Conservation (phyloP, 1,140 invertebrate species). For the Apis dorsata region DNA sequence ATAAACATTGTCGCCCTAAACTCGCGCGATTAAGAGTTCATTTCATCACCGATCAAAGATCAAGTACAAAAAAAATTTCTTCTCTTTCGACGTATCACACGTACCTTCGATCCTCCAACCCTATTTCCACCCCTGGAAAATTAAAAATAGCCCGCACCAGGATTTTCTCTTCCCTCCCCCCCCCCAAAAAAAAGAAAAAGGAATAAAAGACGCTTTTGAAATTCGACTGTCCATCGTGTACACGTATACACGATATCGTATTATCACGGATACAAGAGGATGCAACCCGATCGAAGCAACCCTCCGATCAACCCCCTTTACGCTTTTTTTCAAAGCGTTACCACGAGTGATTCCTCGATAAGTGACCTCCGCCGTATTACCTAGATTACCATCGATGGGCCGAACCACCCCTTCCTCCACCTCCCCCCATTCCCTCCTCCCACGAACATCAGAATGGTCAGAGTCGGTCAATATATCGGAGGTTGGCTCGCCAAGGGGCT, state of each 20-base stretch:
- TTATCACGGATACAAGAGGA: background rate
- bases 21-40: no score
- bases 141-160: background rate
- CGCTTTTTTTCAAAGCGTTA: conserved; percentile 20
- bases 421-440: no score
- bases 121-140: no score
- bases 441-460: conserved; percentile 59
- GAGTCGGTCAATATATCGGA: conserved; percentile 74
- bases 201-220: background rate
- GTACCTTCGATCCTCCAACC: no score
- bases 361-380: conserved; percentile 66
- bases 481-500: conserved; percentile 46
- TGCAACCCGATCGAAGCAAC: background rate
- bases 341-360: conserved; percentile 47
- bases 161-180: background rate
- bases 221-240: background rate
- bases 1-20: background rate
- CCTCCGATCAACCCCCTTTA: background rate
- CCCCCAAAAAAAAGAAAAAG: background rate
- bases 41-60: background rate
- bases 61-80: no score
- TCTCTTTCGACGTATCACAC: no score
- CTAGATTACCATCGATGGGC: conserved; percentile 65
- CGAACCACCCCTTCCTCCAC: conserved; percentile 24
- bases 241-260: background rate